Percentiles rank a stretch among this genome's conserved stretches.
Conservation (phyloP, 1,140 invertebrate species). For the Cydia amplana region DNA sequence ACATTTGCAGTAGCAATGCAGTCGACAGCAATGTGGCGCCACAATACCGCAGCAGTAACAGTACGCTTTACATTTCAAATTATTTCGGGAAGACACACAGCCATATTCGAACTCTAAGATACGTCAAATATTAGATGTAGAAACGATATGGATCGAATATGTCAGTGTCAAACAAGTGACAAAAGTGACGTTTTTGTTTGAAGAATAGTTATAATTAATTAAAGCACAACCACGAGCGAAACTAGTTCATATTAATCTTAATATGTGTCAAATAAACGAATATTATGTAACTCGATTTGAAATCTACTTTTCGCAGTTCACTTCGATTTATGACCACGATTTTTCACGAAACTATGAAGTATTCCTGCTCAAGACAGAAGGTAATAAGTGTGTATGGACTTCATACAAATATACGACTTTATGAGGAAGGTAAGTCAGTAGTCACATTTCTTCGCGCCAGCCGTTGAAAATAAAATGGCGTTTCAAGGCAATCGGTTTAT, state of each 20-base stretch:
- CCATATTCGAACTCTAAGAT: too few species aligned
- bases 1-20: too few species aligned
- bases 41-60: too few species aligned
- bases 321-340: background rate
- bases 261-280: background rate
- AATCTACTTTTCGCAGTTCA: conserved; percentile 1
- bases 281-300: background rate
- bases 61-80: too few species aligned
- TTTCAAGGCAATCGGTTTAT: background rate
- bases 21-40: too few species aligned
- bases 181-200: too few species aligned
- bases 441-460: background rate
- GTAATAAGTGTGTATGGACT: background rate
- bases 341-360: conserved; percentile 12
- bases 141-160: too few species aligned
- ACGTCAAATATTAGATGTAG: too few species aligned
- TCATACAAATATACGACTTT: background rate
- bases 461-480: background rate
- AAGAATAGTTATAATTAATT: too few species aligned
- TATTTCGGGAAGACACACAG: too few species aligned
- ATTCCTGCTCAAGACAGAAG: background rate
- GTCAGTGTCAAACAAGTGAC: too few species aligned
- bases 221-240: background rate
- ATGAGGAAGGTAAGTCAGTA: background rate
- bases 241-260: background rate